Conservation (phyloP, 2,797 vertebrate genomes). For the Clarias fuscus region DNA sequence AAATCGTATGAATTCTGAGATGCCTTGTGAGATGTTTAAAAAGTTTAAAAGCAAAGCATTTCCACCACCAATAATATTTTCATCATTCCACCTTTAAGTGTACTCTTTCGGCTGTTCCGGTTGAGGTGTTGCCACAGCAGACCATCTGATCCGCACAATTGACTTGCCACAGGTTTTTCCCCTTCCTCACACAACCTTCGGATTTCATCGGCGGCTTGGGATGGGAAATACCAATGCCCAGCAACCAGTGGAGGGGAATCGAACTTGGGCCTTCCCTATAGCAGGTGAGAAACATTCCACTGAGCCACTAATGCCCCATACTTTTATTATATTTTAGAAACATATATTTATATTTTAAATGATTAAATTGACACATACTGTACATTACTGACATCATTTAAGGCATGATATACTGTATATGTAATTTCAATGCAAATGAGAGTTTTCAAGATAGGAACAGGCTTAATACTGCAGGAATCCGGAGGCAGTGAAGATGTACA, state of each 20-base stretch:
- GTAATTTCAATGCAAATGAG: neutral
- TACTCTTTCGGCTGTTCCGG: too few relatives aligned
- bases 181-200: too few relatives aligned
- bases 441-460: neutral
- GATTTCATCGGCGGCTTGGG: too few relatives aligned
- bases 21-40: neutral
- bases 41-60: neutral
- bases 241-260: too few relatives aligned
- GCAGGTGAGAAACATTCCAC: too few relatives aligned
- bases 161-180: too few relatives aligned
- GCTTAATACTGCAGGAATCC: neutral
- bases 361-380: neutral
- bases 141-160: too few relatives aligned
- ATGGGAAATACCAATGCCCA: too few relatives aligned
- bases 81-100: neutral
- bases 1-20: neutral
- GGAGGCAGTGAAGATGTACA: neutral
- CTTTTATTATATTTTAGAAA: neutral
- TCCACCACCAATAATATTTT: neutral
- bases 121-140: too few relatives aligned
- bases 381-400: neutral
- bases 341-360: neutral
- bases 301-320: too few relatives aligned
- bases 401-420: neutral
- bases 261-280: too few relatives aligned